Conservation (phyloP, 2,888 invertebrate species). For the Herminia tarsipennalis region DNA sequence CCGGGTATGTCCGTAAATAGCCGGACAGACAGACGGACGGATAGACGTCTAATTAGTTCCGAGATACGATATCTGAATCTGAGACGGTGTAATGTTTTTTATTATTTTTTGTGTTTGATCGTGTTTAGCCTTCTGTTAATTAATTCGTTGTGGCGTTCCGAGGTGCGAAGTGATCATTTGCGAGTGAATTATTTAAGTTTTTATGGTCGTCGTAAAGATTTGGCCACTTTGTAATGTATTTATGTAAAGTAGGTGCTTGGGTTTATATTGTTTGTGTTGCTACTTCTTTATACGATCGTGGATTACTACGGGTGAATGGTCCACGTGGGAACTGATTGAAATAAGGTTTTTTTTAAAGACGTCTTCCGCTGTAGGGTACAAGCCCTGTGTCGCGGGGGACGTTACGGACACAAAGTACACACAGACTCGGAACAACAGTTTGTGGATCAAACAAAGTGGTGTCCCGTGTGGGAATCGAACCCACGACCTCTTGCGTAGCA, state of each 20-base stretch:
- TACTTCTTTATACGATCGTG: too few species aligned
- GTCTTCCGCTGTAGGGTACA: too few species aligned
- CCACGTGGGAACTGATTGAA: too few species aligned
- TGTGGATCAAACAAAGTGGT: too few species aligned
- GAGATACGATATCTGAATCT: constrained; percentile 30
- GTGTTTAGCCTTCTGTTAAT: constrained; percentile 38
- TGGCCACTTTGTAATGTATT: constrained; percentile 4
- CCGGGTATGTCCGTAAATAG: constrained; percentile 16
- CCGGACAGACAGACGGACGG: constrained; percentile 30
- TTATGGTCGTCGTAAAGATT: constrained; percentile 10
- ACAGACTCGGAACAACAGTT: too few species aligned
- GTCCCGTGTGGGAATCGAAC: too few species aligned
- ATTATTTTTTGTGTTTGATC: constrained; percentile 13
- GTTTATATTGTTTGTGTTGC: constrained; percentile 1
- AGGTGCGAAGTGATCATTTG: constrained; percentile 24
- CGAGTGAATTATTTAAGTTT: constrained; percentile 16
- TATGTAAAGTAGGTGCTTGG: constrained; percentile 5
- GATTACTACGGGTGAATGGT: too few species aligned
- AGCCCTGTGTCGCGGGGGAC: too few species aligned
- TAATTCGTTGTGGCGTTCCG: constrained; percentile 26
- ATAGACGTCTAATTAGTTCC: constrained; percentile 44
- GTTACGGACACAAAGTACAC: too few species aligned
- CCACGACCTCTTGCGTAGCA: too few species aligned
- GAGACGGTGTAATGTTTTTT: constrained; percentile 27
- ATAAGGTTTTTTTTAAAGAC: too few species aligned